Evolutionary conservation across 1,140 invertebrate genomes (phyloP), one percentile per base, ranked within the genome.

Genomic region (Tetramorium alpestre): DNA sequence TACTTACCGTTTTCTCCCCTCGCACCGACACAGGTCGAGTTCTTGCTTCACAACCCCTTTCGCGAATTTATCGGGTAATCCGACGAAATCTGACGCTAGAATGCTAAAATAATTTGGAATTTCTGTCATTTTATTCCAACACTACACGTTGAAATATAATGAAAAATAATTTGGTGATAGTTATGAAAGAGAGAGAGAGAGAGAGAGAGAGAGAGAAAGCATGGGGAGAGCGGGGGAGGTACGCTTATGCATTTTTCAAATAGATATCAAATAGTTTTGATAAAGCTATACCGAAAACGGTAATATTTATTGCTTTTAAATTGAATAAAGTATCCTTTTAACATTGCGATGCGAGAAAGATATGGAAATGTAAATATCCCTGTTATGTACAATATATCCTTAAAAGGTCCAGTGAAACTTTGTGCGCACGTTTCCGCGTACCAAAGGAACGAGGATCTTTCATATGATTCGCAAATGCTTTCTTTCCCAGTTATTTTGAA

Each of bases 1-100:
- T 65, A 86, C 87, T 90, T 91, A 72, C 85, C 64, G 60, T 67
- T 72, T 84, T 67, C 75, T 33, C 58, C 41, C 47, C 33, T 11
- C 38, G 18, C 3, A 13, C 18, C 51, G 41, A 49, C 41, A 72
- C 70, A 16, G n/a, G 44, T 62, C 33, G 49, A 76, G 22, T 65
- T 49, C 18, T 11, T 62, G 38, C 49, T 62, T 86, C 73, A 33
- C 85, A 88, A 75, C 60, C 72, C 28, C 44, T 65, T 85, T 89
- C 72, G 69, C 75, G 69, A 73, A 58, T 25, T 44, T 72, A 56
- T 82, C 76, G 44, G 33, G 51, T 89, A 78, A 82, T 90, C 77
- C 58, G 62, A 72, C 56, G 60, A 56, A 82, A 67, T 87, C 84
- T 67, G 69, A 70, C 60, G 56, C 64, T 85, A 60, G 64, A 86